Evolutionary conservation across 2,888 invertebrate genomes (phyloP), one percentile per base, ranked within the genome.

Genomic region (Parascotia fuliginaria): DNA sequence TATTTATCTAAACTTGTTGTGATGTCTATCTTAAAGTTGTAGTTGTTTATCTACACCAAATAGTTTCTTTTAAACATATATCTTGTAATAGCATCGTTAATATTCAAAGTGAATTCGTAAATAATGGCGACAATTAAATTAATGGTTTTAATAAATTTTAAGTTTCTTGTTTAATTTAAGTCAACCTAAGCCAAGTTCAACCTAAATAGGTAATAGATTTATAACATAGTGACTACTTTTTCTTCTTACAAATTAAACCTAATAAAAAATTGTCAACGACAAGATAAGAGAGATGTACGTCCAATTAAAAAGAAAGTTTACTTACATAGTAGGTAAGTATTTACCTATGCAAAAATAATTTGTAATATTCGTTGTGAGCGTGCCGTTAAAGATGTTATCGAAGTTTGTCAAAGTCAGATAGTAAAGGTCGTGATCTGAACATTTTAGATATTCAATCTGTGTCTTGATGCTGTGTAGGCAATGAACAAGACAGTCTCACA

Each of bases 371-470:
- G 56, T 65, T 61, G 66, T 68, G 58, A 60, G 63, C 51, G 63
- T 62, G 64, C 65, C 65, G 65, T 49, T 70, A 51, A 65, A 75
- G 80, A 81, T 83, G 52, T 58, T 72, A 81, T 83, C 78, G 55
- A 46, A 60, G 49, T 48, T 61, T 76, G 78, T 74, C 79, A 77
- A 69, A 69, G 74, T 77, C 72, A 73, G 78, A 79, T 75, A 68
- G 57, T 50, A 55, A 52, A 73, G 83, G 79, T 83, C 82, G 79
- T 79, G 81, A 79, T 77, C 77, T 75, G 56, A 66, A 51, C 64
- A 66, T 67, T 75, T 63, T 46, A 55, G 69, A 71, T 71, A 66
- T 79, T 73, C 63, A 58, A 73, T 72, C 63, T 57, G 65, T 65
- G 75, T 71, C 67, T 67, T 55, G 61, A 67, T 63, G 67, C 66